A percentile compares a stretch with the other conserved stretches of the same genome.
Evolutionary conservation across 1,140 invertebrate genomes (phyloP).

Genomic region (Drosophila repleta): DNA sequence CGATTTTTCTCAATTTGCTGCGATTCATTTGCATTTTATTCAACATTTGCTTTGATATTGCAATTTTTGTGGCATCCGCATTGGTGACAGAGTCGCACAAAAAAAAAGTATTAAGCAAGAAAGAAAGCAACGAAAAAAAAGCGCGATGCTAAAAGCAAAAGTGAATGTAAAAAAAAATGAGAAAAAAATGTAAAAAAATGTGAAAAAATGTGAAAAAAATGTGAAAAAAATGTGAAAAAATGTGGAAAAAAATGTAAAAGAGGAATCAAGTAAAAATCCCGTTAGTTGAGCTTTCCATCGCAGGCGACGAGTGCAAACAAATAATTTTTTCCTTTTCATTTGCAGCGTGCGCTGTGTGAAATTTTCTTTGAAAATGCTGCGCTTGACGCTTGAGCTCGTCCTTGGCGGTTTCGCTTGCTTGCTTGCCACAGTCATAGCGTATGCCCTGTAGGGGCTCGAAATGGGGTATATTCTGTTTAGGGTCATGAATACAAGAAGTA

Average conservation of each 20-base stretch:
- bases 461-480: too few species aligned
- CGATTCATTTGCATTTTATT: slow-evolving; percentile 53
- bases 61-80: slow-evolving; percentile 32
- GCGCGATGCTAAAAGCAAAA: not conserved
- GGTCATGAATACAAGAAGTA: too few species aligned
- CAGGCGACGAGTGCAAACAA: slow-evolving; percentile 45
- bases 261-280: slow-evolving; percentile 23
- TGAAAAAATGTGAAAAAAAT: not conserved
- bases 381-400: slow-evolving; percentile 41
- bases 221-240: not conserved
- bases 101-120: not conserved
- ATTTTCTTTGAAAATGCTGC: slow-evolving; percentile 35
- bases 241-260: slow-evolving; percentile 13
- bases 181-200: not conserved
- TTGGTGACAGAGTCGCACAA: not conserved
- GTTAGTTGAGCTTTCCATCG: slow-evolving; percentile 34
- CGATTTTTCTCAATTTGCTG: slow-evolving; percentile 41
- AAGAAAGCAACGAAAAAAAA: not conserved
- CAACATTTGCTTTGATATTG: slow-evolving; percentile 52
- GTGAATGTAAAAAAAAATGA: not conserved
- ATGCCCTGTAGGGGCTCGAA: not conserved
- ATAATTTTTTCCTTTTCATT: slow-evolving; percentile 55
- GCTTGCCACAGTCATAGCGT: not conserved
- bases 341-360: slow-evolving; percentile 40
- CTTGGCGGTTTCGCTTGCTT: slow-evolving; percentile 26